A percentile compares a stretch with the other conserved stretches of the same genome.
phyloP scores from a whole-genome alignment of 2,113 vertebrate genomes.

The Psophia crepitans region DNA sequence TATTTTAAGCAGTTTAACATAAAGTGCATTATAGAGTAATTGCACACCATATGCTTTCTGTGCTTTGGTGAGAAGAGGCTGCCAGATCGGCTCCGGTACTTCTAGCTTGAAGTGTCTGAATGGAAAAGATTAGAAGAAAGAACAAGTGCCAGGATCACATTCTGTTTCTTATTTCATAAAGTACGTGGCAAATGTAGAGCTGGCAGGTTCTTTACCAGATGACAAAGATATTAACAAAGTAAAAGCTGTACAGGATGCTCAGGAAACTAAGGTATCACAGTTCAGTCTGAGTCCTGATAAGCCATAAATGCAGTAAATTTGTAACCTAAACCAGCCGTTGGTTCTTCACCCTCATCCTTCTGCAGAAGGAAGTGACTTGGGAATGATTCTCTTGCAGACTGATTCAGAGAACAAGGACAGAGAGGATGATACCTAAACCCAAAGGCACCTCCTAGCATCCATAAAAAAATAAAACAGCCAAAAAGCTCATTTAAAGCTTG shows the following conservation, averaged over 20 bases:
- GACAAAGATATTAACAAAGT: background rate
- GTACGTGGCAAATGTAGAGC: background rate
- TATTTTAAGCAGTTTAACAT: background rate
- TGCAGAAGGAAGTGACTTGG: background rate
- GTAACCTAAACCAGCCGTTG: background rate
- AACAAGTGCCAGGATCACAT: background rate
- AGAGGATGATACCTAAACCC: background rate
- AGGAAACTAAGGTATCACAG: background rate
- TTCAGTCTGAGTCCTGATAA: background rate
- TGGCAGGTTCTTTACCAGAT: background rate
- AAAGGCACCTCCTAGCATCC: background rate
- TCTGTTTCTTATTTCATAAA: background rate
- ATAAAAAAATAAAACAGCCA: background rate
- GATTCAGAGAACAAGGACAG: background rate
- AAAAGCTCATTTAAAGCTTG: background rate
- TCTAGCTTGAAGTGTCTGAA: background rate
- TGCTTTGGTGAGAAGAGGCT: background rate
- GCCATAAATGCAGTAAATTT: background rate
- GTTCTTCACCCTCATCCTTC: background rate
- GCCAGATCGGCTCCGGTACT: background rate
- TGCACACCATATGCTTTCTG: background rate
- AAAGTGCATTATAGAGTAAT: background rate
- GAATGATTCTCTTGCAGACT: background rate
- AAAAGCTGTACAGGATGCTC: background rate
- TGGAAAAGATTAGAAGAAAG: background rate